Conservation (phyloP, 2,888 invertebrate species). For the Pherbina coryleti region DNA sequence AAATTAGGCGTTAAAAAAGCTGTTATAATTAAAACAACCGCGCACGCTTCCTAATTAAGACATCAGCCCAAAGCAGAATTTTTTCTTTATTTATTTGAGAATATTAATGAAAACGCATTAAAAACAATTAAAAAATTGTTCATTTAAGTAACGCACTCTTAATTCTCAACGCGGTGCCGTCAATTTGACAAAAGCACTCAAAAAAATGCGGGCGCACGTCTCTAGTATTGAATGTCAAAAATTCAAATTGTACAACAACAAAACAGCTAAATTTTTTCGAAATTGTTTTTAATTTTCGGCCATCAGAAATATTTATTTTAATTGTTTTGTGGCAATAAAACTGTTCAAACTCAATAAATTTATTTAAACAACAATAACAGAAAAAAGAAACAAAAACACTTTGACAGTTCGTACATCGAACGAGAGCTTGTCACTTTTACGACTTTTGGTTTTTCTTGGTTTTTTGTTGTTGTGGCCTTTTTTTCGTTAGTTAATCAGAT, state of each 20-base stretch:
- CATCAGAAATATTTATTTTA: no score
- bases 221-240: background rate
- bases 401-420: background rate
- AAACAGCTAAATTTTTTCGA: background rate
- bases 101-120: constrained; percentile 30
- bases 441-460: background rate
- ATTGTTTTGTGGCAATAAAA: no score
- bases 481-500: background rate
- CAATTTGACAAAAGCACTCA: constrained; percentile 4
- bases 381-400: background rate
- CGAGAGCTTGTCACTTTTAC: background rate
- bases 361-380: background rate
- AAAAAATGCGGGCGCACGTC: background rate
- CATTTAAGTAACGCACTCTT: constrained; percentile 20
- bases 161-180: constrained; percentile 5
- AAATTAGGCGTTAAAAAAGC: background rate
- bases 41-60: constrained; percentile 33
- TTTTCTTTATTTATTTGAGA: background rate
- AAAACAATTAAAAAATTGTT: constrained; percentile 36
- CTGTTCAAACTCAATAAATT: no score
- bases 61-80: constrained; percentile 1
- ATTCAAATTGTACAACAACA: no score
- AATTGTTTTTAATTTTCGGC: background rate
- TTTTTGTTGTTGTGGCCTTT: background rate
- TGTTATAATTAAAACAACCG: constrained; percentile 30